These are phyloP conservation scores for Remorina albescens DNA, from an alignment of 2,797 vertebrate genomes.

Conservation along the genomic window DNA sequence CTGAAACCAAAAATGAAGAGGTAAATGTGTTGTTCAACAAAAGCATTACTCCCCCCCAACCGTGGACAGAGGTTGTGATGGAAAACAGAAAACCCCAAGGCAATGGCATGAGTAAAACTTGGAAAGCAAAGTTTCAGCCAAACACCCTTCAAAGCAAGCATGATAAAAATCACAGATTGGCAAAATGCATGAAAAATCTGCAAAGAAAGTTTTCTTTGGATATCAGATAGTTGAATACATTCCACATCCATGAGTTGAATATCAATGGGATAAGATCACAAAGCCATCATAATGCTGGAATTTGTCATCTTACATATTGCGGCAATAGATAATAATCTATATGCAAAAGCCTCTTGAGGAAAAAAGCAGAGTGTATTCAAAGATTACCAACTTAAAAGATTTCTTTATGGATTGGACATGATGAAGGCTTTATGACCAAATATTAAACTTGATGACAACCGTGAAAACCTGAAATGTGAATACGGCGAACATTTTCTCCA, in stretches of 20 bases:
- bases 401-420: slow-evolving; percentile 36
- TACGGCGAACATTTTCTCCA: slow-evolving; percentile 74
- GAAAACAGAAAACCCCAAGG: slow-evolving; percentile 69
- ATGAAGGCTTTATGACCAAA: slow-evolving; percentile 74
- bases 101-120: slow-evolving; percentile 70
- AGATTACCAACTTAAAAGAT: background rate
- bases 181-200: slow-evolving; percentile 67
- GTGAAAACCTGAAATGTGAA: slow-evolving; percentile 72
- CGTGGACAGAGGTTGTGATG: slow-evolving; percentile 66
- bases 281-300: slow-evolving; percentile 73
- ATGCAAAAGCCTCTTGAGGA: background rate
- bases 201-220: slow-evolving; percentile 81
- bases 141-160: slow-evolving; percentile 73
- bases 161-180: slow-evolving; percentile 59
- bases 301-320: background rate
- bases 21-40: slow-evolving; percentile 65
- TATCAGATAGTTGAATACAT: slow-evolving; percentile 80
- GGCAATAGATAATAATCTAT: background rate
- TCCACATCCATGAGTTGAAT: slow-evolving; percentile 77
- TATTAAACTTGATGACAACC: slow-evolving; percentile 66
- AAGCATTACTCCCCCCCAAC: slow-evolving; percentile 32
- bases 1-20: slow-evolving; percentile 77
- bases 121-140: slow-evolving; percentile 74
- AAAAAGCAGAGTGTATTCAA: background rate
- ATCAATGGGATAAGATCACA: slow-evolving; percentile 82